phyloP scores from a whole-genome alignment of 2,113 vertebrate species.

The Notarius lentiginosus region DNA sequence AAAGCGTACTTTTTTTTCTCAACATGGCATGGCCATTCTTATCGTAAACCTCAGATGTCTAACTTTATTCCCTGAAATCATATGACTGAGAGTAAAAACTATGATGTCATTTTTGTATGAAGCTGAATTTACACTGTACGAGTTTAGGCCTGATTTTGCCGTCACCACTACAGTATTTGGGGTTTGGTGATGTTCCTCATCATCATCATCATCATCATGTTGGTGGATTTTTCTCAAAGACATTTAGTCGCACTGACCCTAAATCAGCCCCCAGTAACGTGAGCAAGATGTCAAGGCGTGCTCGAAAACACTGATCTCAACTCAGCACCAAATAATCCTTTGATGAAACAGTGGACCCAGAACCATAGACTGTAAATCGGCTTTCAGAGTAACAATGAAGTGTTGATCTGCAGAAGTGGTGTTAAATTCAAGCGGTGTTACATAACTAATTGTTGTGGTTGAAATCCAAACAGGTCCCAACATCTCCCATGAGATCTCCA shows the following conservation, averaged over 20 bases:
- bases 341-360: not conserved
- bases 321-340: not conserved
- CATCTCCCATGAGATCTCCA: conserved; percentile 35
- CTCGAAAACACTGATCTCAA: not conserved
- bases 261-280: not conserved
- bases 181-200: not conserved
- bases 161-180: not conserved
- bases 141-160: not conserved
- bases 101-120: no score
- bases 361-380: not conserved
- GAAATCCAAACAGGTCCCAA: conserved; percentile 56
- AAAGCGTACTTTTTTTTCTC: no score
- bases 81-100: no score
- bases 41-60: no score
- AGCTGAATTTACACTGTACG: not conserved
- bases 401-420: not conserved
- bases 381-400: not conserved
- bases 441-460: not conserved
- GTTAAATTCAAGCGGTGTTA: not conserved
- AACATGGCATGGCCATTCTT: no score
- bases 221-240: not conserved
- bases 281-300: not conserved
- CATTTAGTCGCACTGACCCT: not conserved
- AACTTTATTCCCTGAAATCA: no score
- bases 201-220: no score